A percentile compares a stretch with the other conserved stretches of the same genome.
phyloP scores from a whole-genome alignment of 1,140 invertebrate genomes.

The Episyrphus balteatus region DNA sequence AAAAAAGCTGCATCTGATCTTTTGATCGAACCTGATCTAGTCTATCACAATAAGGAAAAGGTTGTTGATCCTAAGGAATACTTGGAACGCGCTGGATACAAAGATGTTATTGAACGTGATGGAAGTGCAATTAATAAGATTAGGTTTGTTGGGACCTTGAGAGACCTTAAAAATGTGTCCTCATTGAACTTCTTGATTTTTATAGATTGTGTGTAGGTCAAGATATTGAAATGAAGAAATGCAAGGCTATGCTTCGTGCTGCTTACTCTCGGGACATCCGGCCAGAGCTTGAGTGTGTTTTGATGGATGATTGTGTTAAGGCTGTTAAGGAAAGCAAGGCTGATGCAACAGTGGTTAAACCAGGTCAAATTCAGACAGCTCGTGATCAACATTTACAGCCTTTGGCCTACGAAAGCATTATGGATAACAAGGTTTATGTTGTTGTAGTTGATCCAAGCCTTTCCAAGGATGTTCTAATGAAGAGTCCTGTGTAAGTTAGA shows the following conservation, averaged over 20 bases:
- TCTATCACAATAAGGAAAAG: conserved; percentile 48
- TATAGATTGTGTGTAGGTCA: conserved; percentile 53
- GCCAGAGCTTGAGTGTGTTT: conserved; percentile 55
- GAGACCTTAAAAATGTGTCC: too few species aligned
- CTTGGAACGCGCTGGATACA: conserved; percentile 58
- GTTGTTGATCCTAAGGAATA: conserved; percentile 51
- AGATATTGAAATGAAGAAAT: conserved; percentile 51
- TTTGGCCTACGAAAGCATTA: conserved; percentile 22
- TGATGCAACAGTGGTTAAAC: conserved; percentile 14
- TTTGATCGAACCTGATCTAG: conserved; percentile 44
- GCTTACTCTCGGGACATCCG: conserved; percentile 61
- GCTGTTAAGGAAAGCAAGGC: conserved; percentile 38
- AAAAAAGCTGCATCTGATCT: conserved; percentile 37
- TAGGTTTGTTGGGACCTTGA: too few species aligned
- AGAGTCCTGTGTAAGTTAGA: conserved; percentile 22
- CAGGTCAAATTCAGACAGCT: conserved; percentile 13
- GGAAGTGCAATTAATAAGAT: conserved; percentile 27
- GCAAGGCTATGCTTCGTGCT: conserved; percentile 49
- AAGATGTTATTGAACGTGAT: conserved; percentile 62
- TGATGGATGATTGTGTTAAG: conserved; percentile 53
- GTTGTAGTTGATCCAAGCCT: conserved; percentile 19
- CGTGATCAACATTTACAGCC: conserved; percentile 17
- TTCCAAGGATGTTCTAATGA: conserved; percentile 16
- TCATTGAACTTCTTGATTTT: not conserved
- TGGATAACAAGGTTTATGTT: conserved; percentile 20